Evolutionary conservation across 1,140 invertebrate species (phyloP), one percentile per base, ranked within the genome.

Genomic region (Lepidotrigona ventralis): DNA sequence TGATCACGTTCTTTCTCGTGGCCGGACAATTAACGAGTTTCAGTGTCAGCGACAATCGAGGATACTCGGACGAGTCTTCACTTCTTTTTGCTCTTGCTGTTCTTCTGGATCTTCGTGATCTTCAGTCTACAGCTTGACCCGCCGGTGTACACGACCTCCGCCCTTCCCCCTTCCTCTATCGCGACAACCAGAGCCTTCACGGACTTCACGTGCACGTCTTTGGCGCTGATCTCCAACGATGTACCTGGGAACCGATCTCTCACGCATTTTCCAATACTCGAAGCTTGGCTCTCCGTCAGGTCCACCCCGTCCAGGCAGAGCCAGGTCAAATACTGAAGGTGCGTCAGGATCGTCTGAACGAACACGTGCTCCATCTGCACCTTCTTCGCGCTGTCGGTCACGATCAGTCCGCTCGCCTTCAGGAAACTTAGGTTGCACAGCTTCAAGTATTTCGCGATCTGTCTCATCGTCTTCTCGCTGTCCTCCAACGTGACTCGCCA

Each of bases 401-500:
- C 93, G 46, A 91, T 91, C 70, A 93, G 81, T 1, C 92, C 93
- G 78, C 91, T 92, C 23, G 88, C 91, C 79, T 91, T 94, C 33
- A 93, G 85, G 76, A 92, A 94, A 76, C 92, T 94, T 71, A 94
- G 85, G 23, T 91, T 90, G 75, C 92, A 94, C 11, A 92, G 88
- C 68, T 92, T 93, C 63, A 95, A 79, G 46, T 93, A 90, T 71
- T 93, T 93, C 12, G 93, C 91, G 53, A 94, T 91, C n/a, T 92
- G 90, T 11, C 93, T 88, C 88, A 94, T 90, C 19, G 93, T 94
- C 46, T 90, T 91, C 21, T 94, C 94, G 86, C 92, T 91, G 72
- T 94, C 93, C 72, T 95, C 93, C 8, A 94, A 68, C 23, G 89
- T 93, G 29, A 95, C 84, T 12, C 92, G 90, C 94, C 94, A 95